phyloP scores from a whole-genome alignment of 2,797 vertebrate species.

The Tokudaia tokunoshimensis region DNA sequence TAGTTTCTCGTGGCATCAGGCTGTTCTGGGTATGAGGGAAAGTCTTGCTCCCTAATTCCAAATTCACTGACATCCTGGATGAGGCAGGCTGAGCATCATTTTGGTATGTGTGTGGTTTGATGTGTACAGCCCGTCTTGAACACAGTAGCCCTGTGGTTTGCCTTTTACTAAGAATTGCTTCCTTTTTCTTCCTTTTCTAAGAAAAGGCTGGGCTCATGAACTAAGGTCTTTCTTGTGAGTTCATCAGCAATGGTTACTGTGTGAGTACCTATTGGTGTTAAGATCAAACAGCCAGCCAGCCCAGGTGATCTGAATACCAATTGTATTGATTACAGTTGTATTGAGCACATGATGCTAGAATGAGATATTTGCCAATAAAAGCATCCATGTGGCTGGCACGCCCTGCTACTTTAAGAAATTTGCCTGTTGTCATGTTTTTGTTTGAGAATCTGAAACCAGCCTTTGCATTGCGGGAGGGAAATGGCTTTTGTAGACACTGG shows the following conservation, averaged over 20 bases:
- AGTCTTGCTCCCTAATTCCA: background rate
- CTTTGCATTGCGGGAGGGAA: constrained; percentile 72
- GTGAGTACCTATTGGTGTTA: constrained; percentile 81
- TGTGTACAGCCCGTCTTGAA: constrained; percentile 80
- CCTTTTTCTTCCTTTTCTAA: constrained; percentile 88
- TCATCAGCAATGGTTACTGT: constrained; percentile 83
- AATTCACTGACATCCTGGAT: constrained; percentile 67
- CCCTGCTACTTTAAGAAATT: constrained; percentile 82
- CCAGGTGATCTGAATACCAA: constrained; percentile 85
- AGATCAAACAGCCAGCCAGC: constrained; percentile 81
- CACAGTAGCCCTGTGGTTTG: constrained; percentile 88
- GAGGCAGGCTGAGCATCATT: constrained; percentile 78
- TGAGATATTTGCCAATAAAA: constrained; percentile 87
- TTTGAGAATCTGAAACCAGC: constrained; percentile 79
- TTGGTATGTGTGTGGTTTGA: constrained; percentile 87
- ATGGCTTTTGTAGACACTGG: constrained; percentile 29
- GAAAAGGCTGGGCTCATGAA: constrained; percentile 90
- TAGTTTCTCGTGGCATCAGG: background rate
- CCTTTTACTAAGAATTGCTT: constrained; percentile 90
- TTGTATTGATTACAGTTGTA: constrained; percentile 82
- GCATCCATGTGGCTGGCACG: constrained; percentile 76
- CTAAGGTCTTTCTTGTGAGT: constrained; percentile 83
- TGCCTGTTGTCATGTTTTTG: constrained; percentile 85
- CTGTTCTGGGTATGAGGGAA: background rate
- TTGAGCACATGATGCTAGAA: constrained; percentile 78